Percentiles rank a stretch among this genome's conserved stretches.
phyloP scores from a whole-genome alignment of 2,113 vertebrate species.

The Nothoprocta pentlandii region DNA sequence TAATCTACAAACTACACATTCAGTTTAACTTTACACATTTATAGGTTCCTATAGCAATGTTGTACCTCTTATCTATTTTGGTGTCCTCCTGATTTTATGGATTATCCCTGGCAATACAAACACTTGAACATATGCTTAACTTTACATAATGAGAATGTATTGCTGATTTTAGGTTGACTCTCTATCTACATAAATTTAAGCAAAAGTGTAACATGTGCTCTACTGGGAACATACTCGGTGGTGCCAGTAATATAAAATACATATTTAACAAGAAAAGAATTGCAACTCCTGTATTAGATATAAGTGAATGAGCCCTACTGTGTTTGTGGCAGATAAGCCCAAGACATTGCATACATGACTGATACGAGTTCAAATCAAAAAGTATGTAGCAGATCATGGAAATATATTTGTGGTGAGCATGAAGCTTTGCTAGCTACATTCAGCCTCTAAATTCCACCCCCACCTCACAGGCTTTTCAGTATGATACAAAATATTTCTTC shows the following conservation, averaged over 20 bases:
- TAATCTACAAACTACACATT: background rate
- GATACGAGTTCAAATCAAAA: background rate
- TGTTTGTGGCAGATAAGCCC: background rate
- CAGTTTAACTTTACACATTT: background rate
- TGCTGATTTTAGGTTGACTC: conserved; percentile 47
- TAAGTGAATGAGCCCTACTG: background rate
- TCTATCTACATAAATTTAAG: background rate
- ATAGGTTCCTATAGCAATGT: background rate
- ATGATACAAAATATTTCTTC: background rate
- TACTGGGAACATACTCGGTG: background rate
- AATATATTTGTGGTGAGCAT: background rate
- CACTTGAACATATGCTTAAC: conserved; percentile 32
- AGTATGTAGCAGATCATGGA: background rate
- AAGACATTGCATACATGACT: background rate
- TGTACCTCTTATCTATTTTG: background rate
- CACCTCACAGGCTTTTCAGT: background rate
- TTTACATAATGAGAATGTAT: conserved; percentile 48
- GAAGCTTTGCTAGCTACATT: background rate
- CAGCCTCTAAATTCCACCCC: conserved; percentile 5
- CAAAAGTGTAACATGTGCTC: background rate
- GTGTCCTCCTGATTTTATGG: conserved; percentile 46
- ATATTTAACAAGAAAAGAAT: conserved; percentile 35
- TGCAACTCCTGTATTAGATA: background rate
- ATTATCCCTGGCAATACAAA: conserved; percentile 21
- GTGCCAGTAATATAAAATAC: conserved; percentile 26